phyloP scores from a whole-genome alignment of 2,113 vertebrate species.

The Cranoglanis bouderius region DNA sequence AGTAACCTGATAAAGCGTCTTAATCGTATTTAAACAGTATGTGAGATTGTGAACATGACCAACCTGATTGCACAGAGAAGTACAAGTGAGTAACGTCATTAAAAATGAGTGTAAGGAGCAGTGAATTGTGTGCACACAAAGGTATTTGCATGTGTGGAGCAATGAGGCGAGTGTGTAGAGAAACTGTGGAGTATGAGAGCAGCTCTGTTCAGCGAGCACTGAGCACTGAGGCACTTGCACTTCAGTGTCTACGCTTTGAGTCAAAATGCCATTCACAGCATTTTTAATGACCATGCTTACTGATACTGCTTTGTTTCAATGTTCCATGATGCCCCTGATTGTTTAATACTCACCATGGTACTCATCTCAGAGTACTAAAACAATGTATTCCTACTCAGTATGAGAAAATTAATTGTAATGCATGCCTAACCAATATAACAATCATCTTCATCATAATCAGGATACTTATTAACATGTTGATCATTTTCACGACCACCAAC shows the following conservation, averaged over 20 bases:
- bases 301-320: not conserved
- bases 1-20: not conserved
- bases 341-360: not conserved
- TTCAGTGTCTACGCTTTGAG: not conserved
- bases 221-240: not conserved
- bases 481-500: not conserved
- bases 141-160: not conserved
- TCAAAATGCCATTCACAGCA: not conserved
- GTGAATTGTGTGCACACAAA: not conserved
- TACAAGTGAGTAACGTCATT: not conserved
- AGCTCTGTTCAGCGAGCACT: not conserved
- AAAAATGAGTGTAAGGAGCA: not conserved
- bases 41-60: not conserved
- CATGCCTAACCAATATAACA: not conserved
- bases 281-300: not conserved
- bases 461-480: not conserved
- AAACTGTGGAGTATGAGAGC: not conserved
- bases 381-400: too few species aligned
- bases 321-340: not conserved
- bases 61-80: too few species aligned
- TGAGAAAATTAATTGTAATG: not conserved
- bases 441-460: not conserved
- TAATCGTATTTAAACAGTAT: not conserved
- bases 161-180: not conserved
- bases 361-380: not conserved